These are phyloP conservation scores for Rhynchonycteris naso DNA, from an alignment of 2,797 vertebrate genomes.

Conservation along the genomic window DNA sequence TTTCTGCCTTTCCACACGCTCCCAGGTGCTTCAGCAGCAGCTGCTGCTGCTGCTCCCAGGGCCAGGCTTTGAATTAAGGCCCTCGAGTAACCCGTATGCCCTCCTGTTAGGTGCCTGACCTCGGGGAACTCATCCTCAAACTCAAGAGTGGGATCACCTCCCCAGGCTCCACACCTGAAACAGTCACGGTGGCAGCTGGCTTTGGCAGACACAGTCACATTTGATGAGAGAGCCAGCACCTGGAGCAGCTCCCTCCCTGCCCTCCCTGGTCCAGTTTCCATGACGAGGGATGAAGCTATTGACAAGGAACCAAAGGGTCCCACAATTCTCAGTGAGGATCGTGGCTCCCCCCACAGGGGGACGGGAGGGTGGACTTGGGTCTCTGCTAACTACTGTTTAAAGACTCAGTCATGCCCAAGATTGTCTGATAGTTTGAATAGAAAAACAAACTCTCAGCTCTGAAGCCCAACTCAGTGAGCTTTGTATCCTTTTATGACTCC, in stretches of 20 bases:
- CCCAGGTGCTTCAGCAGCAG: too few species aligned
- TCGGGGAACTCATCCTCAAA: too few species aligned
- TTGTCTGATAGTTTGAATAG: background rate
- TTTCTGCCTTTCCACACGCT: too few species aligned
- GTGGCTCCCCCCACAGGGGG: background rate
- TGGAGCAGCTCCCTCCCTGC: fast-evolving
- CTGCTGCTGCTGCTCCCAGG: too few species aligned
- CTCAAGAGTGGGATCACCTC: too few species aligned
- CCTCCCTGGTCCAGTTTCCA: too few species aligned
- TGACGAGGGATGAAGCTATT: background rate
- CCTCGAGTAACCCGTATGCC: too few species aligned
- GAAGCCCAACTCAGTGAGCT: background rate
- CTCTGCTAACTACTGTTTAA: background rate
- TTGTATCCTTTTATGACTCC: background rate
- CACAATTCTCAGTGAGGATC: background rate
- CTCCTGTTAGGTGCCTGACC: too few species aligned
- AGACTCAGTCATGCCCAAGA: background rate
- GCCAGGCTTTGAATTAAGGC: too few species aligned
- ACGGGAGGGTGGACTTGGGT: background rate
- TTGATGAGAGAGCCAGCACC: fast-evolving
- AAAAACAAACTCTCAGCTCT: background rate
- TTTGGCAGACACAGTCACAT: fast-evolving
- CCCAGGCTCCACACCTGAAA: too few species aligned
- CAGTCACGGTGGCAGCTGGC: background rate
- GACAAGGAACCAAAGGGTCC: background rate